These are phyloP conservation scores for Heterotilapia buettikoferi DNA, from an alignment of 2,113 vertebrate genomes.

Conservation along the genomic window DNA sequence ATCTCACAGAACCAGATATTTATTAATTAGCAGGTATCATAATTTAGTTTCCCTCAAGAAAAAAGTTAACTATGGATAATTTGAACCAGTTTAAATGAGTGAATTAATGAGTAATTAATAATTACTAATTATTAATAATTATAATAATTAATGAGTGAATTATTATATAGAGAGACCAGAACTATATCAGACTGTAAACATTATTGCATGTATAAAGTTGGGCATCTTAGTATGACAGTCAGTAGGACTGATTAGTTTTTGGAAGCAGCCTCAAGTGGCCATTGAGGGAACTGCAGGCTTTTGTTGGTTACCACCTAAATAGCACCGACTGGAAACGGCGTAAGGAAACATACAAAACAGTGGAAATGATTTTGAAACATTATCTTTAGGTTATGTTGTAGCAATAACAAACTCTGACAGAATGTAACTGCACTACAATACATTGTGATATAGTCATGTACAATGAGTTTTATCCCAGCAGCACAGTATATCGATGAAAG, in stretches of 20 bases:
- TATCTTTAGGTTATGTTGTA: neutral
- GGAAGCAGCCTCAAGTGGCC: neutral
- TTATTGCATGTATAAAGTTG: neutral
- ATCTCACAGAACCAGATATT: neutral
- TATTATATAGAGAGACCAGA: neutral
- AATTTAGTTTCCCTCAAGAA: neutral
- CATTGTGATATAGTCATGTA: neutral
- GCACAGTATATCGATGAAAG: neutral
- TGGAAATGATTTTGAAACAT: neutral
- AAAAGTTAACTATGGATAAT: neutral
- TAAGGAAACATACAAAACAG: neutral
- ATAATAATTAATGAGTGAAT: neutral
- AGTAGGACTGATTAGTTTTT: neutral
- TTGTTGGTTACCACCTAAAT: neutral
- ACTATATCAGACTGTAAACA: neutral
- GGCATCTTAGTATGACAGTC: neutral
- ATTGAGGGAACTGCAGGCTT: neutral
- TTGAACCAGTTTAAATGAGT: neutral
- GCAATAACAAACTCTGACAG: neutral
- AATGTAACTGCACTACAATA: neutral
- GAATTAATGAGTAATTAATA: neutral
- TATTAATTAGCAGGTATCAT: neutral
- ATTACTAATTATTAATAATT: neutral
- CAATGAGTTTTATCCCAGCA: neutral
- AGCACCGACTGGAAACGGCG: fast-evolving